Evolutionary conservation across 2,113 vertebrate genomes (phyloP).

Genomic region (Eretmochelys imbricata): DNA sequence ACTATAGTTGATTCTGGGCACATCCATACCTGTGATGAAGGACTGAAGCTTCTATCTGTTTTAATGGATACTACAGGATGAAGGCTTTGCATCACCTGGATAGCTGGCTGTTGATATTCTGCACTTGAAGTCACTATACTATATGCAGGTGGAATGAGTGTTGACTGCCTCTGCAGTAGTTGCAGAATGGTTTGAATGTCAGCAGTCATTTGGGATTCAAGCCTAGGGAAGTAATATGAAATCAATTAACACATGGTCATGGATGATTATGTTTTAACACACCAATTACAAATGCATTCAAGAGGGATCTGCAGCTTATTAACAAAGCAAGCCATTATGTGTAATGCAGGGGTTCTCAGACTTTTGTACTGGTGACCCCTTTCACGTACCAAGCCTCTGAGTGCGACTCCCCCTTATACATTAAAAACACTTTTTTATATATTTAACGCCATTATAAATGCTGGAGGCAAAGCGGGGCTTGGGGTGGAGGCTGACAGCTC

Average conservation of each 20-base stretch:
- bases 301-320: background rate
- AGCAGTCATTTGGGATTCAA: constrained; percentile 96
- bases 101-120: constrained; percentile 85
- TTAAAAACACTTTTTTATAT: too few relatives aligned
- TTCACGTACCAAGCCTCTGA: too few relatives aligned
- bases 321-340: background rate
- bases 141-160: constrained; percentile 93
- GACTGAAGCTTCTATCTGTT: constrained; percentile 86
- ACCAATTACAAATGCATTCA: background rate
- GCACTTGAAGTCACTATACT: constrained; percentile 90
- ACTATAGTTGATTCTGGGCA: background rate
- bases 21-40: constrained; percentile 85
- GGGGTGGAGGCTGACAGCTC: too few relatives aligned
- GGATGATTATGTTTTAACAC: background rate
- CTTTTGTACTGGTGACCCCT: too few relatives aligned
- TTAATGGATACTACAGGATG: constrained; percentile 84
- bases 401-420: too few relatives aligned
- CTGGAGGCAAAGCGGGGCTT: too few relatives aligned
- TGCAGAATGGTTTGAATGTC: constrained; percentile 96
- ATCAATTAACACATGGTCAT: background rate
- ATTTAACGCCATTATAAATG: too few relatives aligned
- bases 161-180: constrained; percentile 91
- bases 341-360: background rate
- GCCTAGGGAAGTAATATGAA: constrained; percentile 75
- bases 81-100: constrained; percentile 70